Conservation (phyloP, 2,797 vertebrate species). For the Leptoclinus maculatus region DNA sequence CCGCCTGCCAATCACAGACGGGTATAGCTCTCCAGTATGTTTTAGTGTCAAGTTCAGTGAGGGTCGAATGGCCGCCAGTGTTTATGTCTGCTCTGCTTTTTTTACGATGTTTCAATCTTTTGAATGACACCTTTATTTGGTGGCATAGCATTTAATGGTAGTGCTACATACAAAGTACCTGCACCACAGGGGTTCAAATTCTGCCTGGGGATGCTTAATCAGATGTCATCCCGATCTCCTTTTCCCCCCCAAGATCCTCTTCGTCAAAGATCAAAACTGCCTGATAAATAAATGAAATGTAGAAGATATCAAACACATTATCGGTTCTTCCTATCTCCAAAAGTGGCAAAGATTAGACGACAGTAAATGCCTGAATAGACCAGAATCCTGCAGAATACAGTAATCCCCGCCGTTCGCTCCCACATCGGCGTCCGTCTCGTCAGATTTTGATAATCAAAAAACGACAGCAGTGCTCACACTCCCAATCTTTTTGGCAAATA, state of each 20-base stretch:
- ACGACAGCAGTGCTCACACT: conserved; percentile 70
- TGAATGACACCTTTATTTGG: background rate
- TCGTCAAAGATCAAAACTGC: conserved; percentile 27
- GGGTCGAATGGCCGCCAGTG: conserved; percentile 16
- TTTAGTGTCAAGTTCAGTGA: conserved; percentile 29
- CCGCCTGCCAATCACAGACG: conserved; percentile 46
- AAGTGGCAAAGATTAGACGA: conserved; percentile 37
- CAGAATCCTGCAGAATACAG: conserved; percentile 28
- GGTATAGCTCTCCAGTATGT: conserved; percentile 30
- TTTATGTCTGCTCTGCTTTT: background rate
- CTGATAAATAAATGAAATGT: conserved; percentile 7
- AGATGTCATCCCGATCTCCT: background rate
- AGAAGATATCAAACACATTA: conserved; percentile 24
- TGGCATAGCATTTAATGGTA: background rate
- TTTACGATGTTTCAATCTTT: background rate
- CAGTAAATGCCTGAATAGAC: conserved; percentile 32
- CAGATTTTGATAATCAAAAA: conserved; percentile 76
- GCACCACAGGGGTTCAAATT: background rate
- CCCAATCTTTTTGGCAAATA: conserved; percentile 71
- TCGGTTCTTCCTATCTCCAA: conserved; percentile 25
- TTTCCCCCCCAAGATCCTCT: background rate
- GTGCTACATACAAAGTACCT: background rate
- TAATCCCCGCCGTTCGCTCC: conserved; percentile 54
- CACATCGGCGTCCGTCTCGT: conserved; percentile 65
- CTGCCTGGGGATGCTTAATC: background rate